Percentiles rank a stretch among this genome's conserved stretches.
Conservation (phyloP, 2,113 vertebrate species). For the Antechinus stuartii region DNA sequence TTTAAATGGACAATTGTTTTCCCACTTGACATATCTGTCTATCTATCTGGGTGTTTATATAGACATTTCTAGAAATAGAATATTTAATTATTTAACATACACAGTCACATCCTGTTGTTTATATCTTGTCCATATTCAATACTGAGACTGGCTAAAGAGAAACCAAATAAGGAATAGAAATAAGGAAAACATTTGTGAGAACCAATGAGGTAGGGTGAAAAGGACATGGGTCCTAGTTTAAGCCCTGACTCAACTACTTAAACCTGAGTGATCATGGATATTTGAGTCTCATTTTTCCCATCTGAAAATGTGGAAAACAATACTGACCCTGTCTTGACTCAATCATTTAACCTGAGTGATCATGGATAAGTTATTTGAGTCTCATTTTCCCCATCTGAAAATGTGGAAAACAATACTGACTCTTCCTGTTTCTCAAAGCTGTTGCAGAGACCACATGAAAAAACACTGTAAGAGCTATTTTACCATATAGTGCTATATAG, state of each 20-base stretch:
- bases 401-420: background rate
- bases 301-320: background rate
- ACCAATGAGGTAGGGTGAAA: background rate
- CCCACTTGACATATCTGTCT: background rate
- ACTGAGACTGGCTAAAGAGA: background rate
- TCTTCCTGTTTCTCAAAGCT: background rate
- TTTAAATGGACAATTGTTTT: background rate
- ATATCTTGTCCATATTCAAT: background rate
- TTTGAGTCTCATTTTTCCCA: background rate
- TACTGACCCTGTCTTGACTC: background rate
- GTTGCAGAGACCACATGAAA: background rate
- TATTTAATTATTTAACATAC: background rate
- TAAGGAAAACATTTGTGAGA: background rate
- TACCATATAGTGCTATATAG: background rate
- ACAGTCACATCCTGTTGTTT: background rate
- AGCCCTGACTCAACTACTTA: background rate
- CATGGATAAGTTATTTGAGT: background rate
- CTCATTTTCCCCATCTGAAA: background rate
- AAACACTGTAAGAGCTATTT: background rate
- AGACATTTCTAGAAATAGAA: background rate
- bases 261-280: background rate
- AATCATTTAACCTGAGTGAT: background rate
- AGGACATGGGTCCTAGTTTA: background rate
- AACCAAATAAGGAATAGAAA: background rate
- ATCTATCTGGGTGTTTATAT: background rate